Percentiles rank a stretch among this genome's conserved stretches.
phyloP scores from a whole-genome alignment of 2,888 invertebrate genomes.

The Aethes cnicana region DNA sequence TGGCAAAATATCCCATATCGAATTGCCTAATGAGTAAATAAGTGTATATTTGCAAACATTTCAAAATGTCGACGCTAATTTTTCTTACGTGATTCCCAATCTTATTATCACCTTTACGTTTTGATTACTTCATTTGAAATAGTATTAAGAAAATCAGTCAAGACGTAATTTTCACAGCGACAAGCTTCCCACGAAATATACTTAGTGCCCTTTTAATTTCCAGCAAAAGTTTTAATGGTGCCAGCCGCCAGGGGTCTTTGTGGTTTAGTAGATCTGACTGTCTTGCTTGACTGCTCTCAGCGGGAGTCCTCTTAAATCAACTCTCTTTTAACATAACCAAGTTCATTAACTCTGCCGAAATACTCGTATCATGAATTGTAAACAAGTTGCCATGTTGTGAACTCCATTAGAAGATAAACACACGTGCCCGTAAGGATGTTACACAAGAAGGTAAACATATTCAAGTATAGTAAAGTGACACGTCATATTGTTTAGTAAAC shows the following conservation, averaged over 20 bases:
- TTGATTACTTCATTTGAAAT: slow-evolving; percentile 19
- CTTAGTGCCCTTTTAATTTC: too few relatives aligned
- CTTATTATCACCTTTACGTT: slow-evolving; percentile 17
- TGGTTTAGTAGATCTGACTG: slow-evolving; percentile 30
- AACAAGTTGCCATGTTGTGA: slow-evolving; percentile 20
- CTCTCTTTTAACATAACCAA: slow-evolving; percentile 41
- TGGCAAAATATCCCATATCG: slow-evolving; percentile 8
- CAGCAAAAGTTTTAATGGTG: neutral
- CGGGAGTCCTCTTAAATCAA: slow-evolving; percentile 50
- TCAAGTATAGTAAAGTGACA: slow-evolving; percentile 22
- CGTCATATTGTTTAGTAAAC: slow-evolving; percentile 27
- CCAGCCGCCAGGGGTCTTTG: slow-evolving; percentile 21
- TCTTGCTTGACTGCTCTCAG: slow-evolving; percentile 44
- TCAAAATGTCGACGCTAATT: slow-evolving; percentile 5
- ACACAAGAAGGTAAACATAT: slow-evolving; percentile 25
- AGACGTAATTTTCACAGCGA: slow-evolving; percentile 30
- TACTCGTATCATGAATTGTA: slow-evolving; percentile 16
- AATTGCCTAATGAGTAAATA: slow-evolving; percentile 19
- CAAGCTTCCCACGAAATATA: slow-evolving; percentile 36
- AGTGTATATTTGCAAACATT: slow-evolving; percentile 15
- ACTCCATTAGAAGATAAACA: slow-evolving; percentile 15
- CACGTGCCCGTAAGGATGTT: slow-evolving; percentile 13
- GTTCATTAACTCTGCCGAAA: slow-evolving; percentile 30
- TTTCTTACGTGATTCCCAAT: slow-evolving; percentile 15
- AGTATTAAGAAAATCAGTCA: slow-evolving; percentile 31